Percentiles rank a stretch among this genome's conserved stretches.
Conservation (phyloP, 2,797 vertebrate species). For the Odontamblyopus rebecca region DNA sequence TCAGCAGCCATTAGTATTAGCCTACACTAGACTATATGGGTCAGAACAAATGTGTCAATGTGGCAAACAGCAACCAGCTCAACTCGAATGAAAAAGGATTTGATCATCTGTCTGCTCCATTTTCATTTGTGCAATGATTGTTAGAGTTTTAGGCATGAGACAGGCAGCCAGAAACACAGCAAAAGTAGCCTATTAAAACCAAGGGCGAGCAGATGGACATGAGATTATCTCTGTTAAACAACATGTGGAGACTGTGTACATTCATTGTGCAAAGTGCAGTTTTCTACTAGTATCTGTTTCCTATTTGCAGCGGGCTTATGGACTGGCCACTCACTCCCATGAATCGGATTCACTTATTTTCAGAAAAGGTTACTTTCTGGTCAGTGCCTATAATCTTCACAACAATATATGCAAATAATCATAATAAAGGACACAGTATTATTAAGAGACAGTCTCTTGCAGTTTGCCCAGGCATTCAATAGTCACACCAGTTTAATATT, state of each 20-base stretch:
- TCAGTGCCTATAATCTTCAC: neutral
- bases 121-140: constrained; percentile 42
- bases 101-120: constrained; percentile 31
- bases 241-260: constrained; percentile 42
- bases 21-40: constrained; percentile 27
- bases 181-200: constrained; percentile 62
- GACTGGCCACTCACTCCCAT: constrained; percentile 19
- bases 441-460: constrained; percentile 27
- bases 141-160: constrained; percentile 44
- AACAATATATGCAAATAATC: constrained; percentile 1
- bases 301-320: constrained; percentile 44
- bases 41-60: constrained; percentile 40
- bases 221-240: constrained; percentile 72
- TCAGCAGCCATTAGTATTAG: constrained; percentile 23
- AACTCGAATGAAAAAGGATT: constrained; percentile 32
- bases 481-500: constrained; percentile 7
- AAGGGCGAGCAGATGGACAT: constrained; percentile 71
- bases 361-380: constrained; percentile 4
- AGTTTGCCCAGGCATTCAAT: constrained; percentile 37
- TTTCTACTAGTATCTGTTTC: constrained; percentile 57
- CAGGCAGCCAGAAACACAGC: constrained; percentile 55
- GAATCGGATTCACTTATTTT: constrained; percentile 20
- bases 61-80: constrained; percentile 25
- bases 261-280: constrained; percentile 11
- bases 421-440: constrained; percentile 8